phyloP scores from a whole-genome alignment of 2,888 invertebrate species.

The Andrena bucephala region DNA sequence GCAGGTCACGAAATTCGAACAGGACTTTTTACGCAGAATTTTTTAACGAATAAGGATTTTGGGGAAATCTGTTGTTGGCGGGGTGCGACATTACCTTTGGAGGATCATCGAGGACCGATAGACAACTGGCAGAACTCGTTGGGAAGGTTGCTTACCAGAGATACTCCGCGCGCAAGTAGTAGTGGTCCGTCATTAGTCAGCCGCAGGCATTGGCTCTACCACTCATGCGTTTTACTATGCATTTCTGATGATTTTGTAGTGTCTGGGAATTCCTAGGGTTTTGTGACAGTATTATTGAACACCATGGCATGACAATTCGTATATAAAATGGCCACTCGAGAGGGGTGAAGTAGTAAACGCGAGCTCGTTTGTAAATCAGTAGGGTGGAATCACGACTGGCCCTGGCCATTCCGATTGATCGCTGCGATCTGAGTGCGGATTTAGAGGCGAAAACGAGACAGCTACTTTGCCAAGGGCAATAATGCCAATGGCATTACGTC shows the following conservation, averaged over 20 bases:
- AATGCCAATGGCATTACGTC: conserved; percentile 41
- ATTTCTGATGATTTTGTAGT: no score
- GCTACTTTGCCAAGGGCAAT: conserved; percentile 50
- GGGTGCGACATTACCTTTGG: no score
- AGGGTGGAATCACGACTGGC: not conserved
- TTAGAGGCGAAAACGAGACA: conserved; percentile 29
- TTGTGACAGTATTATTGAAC: no score
- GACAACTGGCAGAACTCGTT: not conserved
- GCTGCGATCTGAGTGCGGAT: conserved; percentile 21
- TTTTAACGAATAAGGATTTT: not conserved
- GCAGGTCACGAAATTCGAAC: not conserved
- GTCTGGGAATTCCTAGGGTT: no score
- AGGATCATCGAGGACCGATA: no score
- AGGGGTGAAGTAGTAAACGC: no score
- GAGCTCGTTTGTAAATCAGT: not conserved
- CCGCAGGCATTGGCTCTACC: not conserved
- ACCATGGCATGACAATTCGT: no score
- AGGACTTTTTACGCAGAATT: not conserved
- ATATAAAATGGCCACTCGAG: no score
- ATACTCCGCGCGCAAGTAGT: conserved; percentile 2
- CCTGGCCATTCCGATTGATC: not conserved
- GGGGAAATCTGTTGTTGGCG: not conserved
- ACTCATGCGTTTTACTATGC: no score
- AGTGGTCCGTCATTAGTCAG: conserved; percentile 1
- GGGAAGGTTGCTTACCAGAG: not conserved